Evolutionary conservation across 1,140 invertebrate genomes (phyloP).

Genomic region (Ceratoteleas bidentatus): DNA sequence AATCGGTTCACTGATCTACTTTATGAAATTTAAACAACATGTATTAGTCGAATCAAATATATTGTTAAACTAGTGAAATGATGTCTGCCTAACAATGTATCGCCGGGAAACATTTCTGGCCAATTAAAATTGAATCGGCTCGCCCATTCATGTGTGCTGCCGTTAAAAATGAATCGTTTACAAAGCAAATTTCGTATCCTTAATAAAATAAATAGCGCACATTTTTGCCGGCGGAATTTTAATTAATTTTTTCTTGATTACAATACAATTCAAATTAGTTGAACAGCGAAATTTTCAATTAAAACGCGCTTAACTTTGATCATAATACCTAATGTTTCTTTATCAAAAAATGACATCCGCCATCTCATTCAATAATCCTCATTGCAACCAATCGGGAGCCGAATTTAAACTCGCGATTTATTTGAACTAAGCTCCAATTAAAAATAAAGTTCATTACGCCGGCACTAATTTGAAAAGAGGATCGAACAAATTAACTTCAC

Average conservation of each 20-base stretch:
- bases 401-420: not conserved
- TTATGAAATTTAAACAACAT: conserved; percentile 30
- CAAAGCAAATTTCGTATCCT: no score
- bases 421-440: conserved; percentile 23
- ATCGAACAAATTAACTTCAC: conserved; percentile 19
- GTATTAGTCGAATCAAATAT: conserved; percentile 30
- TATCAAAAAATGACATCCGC: not conserved
- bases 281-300: no score
- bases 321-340: no score
- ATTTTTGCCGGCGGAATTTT: no score
- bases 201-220: no score
- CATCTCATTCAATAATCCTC: not conserved
- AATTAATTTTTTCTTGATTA: not conserved
- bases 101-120: conserved; percentile 14
- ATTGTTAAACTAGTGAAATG: conserved; percentile 20
- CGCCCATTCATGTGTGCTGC: not conserved
- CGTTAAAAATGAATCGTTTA: no score
- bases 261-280: not conserved
- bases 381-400: not conserved
- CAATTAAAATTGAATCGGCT: conserved; percentile 16
- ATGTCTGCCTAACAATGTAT: conserved; percentile 35
- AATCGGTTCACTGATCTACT: conserved; percentile 31
- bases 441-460: conserved; percentile 20
- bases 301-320: no score
- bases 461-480: conserved; percentile 13